Conservation (phyloP, 2,113 vertebrate genomes). For the Dendrocopos noguchii region DNA sequence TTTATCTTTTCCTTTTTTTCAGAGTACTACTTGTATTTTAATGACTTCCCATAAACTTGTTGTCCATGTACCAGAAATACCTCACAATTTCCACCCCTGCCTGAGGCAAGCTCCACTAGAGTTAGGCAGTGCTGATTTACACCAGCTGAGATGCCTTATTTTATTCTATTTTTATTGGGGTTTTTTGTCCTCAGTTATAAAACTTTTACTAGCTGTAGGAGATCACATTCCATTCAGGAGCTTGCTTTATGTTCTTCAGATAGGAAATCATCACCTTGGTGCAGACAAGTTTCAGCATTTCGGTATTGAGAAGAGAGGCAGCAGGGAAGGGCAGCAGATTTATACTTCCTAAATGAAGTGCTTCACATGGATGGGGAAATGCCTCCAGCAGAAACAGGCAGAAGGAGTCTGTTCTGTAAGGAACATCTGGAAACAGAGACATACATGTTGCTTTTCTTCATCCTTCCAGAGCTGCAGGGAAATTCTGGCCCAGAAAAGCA, state of each 20-base stretch:
- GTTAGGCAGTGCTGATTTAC: slow-evolving; percentile 46
- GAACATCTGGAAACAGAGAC: slow-evolving; percentile 50
- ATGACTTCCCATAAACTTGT: slow-evolving; percentile 43
- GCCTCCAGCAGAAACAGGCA: slow-evolving; percentile 19
- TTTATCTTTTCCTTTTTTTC: neutral
- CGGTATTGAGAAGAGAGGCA: neutral
- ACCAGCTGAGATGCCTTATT: slow-evolving; percentile 37
- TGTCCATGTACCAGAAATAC: slow-evolving; percentile 2
- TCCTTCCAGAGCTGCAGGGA: neutral
- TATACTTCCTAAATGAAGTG: neutral
- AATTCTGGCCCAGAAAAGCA: neutral
- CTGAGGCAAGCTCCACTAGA: slow-evolving; percentile 15
- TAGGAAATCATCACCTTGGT: slow-evolving; percentile 51
- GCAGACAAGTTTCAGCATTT: slow-evolving; percentile 35
- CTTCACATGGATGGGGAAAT: neutral
- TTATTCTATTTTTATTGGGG: slow-evolving; percentile 7
- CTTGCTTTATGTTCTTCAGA: slow-evolving; percentile 8
- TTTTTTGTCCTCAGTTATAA: slow-evolving; percentile 39
- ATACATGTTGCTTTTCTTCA: neutral
- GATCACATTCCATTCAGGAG: slow-evolving; percentile 42
- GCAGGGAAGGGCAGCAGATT: neutral
- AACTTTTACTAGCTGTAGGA: slow-evolving; percentile 59
- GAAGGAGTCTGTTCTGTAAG: neutral
- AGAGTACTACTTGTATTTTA: neutral
- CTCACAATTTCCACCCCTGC: slow-evolving; percentile 12